Base-by-base conservation (phyloP, 2,888 invertebrate genomes). In the Unio delphinus region DNA sequence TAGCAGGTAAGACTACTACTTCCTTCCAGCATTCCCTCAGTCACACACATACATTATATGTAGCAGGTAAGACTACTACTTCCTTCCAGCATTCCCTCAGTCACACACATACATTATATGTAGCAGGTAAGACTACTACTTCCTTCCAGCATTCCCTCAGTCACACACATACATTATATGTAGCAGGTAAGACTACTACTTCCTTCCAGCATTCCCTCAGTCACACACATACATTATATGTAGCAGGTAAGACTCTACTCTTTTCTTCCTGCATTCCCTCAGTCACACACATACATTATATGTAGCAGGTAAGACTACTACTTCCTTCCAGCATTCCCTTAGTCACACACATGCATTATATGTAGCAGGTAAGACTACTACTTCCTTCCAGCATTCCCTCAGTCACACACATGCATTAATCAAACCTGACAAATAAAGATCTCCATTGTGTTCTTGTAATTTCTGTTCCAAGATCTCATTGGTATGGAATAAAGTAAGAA, bases 221-320 rank as follows among this genome's bases (percentile, higher is more conserved):
- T 34, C 8, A 8, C 5, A 23, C 23, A 23, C 23, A 92, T 70
- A 92, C 94, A 18, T 86, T 94, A 54, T 94, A 92, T 87, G 86
- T 95, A 67, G 95, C 91, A 70, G 91, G 91, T 90, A 83, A 62
- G 76, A 67, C 11, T 55, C 17, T 3, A 56, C n/a, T 26, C n/a
- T 6, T 58, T 8, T 0, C 23, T 3, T 45, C 45, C 45, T 15
- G 11, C 45, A 45, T 15, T 45, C 15, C 3, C 45, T 45, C 11
- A 45, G 34, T 34, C 8, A 8, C 5, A 23, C 23, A 23, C 23
- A 92, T 70, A 92, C 94, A 18, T 94, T 94, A 54, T 94, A 92
- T 87, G 86, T 95, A 67, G 95, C 91, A 70, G 91, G 91, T 90
- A 83, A 62, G 76, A 67, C 11, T 55, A n/a, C 17, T 3, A 56